phyloP scores from a whole-genome alignment of 2,888 invertebrate genomes.

The Bellardia bayeri region DNA sequence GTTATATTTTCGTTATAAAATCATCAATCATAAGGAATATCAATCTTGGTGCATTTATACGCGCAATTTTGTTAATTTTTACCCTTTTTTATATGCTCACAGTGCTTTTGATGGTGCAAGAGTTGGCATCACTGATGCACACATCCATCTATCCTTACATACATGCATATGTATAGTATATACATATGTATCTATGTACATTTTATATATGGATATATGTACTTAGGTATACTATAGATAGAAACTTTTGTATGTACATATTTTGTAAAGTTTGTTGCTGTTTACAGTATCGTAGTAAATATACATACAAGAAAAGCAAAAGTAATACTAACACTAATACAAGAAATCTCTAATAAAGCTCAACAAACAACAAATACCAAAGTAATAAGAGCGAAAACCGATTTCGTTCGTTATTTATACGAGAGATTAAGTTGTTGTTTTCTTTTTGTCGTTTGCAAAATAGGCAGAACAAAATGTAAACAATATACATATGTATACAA shows the following conservation, averaged over 20 bases:
- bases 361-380: too few species aligned
- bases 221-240: too few species aligned
- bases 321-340: constrained; percentile 60
- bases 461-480: constrained; percentile 40
- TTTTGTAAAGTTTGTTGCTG: not conserved
- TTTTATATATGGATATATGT: too few species aligned
- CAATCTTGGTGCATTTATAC: too few species aligned
- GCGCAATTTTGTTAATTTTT: too few species aligned
- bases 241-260: not conserved
- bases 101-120: too few species aligned
- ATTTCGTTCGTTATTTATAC: not conserved
- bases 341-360: constrained; percentile 12
- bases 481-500: constrained; percentile 28
- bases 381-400: constrained; percentile 4
- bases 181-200: not conserved
- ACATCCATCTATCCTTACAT: not conserved
- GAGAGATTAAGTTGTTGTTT: constrained; percentile 22
- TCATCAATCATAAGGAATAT: too few species aligned
- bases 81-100: too few species aligned
- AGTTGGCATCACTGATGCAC: too few species aligned
- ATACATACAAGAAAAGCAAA: constrained; percentile 62
- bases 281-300: not conserved
- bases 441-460: constrained; percentile 29
- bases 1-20: too few species aligned
- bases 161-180: not conserved